Evolutionary conservation across 2,797 vertebrate species (phyloP).

Genomic region (Taenioides sp.): DNA sequence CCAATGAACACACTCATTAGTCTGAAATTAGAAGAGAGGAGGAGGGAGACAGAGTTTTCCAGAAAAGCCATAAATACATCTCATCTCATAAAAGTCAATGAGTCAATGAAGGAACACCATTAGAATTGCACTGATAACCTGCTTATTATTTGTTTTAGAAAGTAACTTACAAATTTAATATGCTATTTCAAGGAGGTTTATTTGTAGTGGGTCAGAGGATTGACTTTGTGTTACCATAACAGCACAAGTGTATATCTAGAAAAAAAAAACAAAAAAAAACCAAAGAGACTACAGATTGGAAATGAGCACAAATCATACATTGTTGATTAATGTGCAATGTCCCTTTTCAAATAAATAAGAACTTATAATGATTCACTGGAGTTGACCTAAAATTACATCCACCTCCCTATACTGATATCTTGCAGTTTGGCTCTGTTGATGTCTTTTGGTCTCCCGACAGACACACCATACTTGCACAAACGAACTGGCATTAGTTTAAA

Average conservation of each 20-base stretch:
- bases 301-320: neutral
- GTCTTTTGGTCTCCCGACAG: neutral
- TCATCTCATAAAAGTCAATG: neutral
- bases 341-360: too few species aligned
- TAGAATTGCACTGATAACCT: neutral
- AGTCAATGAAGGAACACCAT: neutral
- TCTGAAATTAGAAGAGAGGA: conserved; percentile 5
- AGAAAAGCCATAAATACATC: neutral
- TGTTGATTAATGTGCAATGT: too few species aligned
- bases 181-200: too few species aligned
- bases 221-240: too few species aligned
- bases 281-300: too few species aligned
- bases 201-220: too few species aligned
- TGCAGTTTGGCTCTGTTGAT: neutral
- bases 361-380: neutral
- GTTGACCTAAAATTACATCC: too few species aligned
- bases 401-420: neutral
- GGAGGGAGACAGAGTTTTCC: neutral
- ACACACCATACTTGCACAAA: neutral
- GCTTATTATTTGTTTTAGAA: too few species aligned
- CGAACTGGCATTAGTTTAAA: conserved; percentile 44
- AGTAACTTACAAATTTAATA: too few species aligned
- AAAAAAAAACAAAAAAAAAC: too few species aligned
- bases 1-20: conserved; percentile 8
- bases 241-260: too few species aligned